These are phyloP conservation scores for Channa maculata DNA, from an alignment of 2,113 vertebrate genomes.

Conservation along the genomic window DNA sequence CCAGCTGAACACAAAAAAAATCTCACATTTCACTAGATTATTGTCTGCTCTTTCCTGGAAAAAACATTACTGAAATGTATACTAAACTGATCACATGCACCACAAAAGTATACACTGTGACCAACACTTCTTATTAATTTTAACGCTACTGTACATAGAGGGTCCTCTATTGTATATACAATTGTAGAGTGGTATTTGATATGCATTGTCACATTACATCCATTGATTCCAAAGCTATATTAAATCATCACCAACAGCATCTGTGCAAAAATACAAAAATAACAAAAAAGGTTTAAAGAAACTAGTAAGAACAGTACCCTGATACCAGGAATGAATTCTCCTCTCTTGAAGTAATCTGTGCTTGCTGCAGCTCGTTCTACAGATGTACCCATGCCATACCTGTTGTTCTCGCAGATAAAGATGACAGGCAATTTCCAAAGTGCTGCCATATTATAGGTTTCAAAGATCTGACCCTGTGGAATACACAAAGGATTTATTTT, in stretches of 20 bases:
- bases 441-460: slow-evolving; percentile 94
- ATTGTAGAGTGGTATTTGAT: no score
- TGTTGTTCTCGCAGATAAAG: slow-evolving; percentile 97
- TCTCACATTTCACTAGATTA: not conserved
- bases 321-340: slow-evolving; percentile 91
- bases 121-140: no score
- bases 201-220: no score
- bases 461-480: slow-evolving; percentile 92
- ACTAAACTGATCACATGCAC: not conserved
- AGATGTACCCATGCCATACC: slow-evolving; percentile 93
- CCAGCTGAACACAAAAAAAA: slow-evolving; percentile 83
- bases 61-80: not conserved
- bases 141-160: no score
- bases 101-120: not conserved
- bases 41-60: not conserved
- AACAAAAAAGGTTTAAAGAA: not conserved
- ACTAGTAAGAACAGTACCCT: slow-evolving; percentile 72
- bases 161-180: not conserved
- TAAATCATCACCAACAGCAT: no score
- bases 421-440: slow-evolving; percentile 94
- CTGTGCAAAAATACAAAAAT: no score
- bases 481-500: not conserved
- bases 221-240: no score
- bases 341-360: slow-evolving; percentile 94
- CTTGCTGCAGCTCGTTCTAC: slow-evolving; percentile 90